Evolutionary conservation across 2,113 vertebrate species (phyloP).

Genomic region (Anser brachyrhynchus): DNA sequence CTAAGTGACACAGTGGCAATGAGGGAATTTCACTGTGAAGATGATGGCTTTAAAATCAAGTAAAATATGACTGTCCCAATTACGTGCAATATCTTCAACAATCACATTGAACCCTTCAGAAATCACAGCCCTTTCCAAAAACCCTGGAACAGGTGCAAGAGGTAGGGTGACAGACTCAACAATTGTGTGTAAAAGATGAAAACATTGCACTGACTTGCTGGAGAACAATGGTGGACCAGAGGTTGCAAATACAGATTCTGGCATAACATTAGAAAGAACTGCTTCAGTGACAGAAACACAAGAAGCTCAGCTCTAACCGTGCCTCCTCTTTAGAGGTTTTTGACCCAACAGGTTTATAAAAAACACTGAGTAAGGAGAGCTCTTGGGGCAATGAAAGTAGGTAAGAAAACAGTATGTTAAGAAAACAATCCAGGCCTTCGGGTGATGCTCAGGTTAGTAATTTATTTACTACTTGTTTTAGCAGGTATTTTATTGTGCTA

Average conservation of each 20-base stretch:
- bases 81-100: background rate
- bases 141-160: background rate
- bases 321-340: background rate
- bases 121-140: background rate
- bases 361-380: background rate
- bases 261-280: background rate
- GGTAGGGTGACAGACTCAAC: background rate
- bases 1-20: accelerated
- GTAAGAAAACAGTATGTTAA: background rate
- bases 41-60: background rate
- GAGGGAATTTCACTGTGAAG: background rate
- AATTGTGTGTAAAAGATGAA: background rate
- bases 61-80: background rate
- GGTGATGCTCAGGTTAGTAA: background rate
- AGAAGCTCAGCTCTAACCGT: background rate
- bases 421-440: background rate
- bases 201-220: background rate
- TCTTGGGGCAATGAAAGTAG: background rate
- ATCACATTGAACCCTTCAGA: background rate
- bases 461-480: background rate
- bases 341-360: background rate
- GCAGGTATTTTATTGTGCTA: background rate
- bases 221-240: background rate
- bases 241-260: background rate
- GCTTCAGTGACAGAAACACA: background rate